Evolutionary conservation across 2,888 invertebrate species (phyloP).

Genomic region (Cylindroiulus punctatus): DNA sequence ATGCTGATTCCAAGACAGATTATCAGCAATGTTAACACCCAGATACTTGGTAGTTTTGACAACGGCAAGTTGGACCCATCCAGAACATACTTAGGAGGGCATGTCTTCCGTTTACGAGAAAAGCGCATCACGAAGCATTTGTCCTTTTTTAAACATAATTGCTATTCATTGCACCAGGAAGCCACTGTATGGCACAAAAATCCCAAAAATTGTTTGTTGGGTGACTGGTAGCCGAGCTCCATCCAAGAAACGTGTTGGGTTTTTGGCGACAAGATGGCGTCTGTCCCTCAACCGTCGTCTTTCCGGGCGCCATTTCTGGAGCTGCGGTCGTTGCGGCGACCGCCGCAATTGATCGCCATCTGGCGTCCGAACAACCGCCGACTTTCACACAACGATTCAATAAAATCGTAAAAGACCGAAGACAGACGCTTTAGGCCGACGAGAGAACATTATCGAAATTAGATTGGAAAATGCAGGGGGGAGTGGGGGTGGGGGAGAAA

Average conservation of each 20-base stretch:
- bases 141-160: not conserved
- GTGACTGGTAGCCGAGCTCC: too few relatives aligned
- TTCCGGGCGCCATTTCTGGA: too few relatives aligned
- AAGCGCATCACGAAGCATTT: not conserved
- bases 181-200: too few relatives aligned
- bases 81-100: too few relatives aligned
- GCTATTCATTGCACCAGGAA: not conserved
- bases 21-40: too few relatives aligned
- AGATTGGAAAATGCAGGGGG: not conserved
- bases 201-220: too few relatives aligned
- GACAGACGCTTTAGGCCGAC: not conserved
- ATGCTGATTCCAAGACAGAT: too few relatives aligned
- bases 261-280: not conserved
- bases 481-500: not conserved
- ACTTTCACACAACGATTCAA: slow-evolving; percentile 8
- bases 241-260: too few relatives aligned
- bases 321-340: not conserved
- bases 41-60: too few relatives aligned
- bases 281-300: not conserved
- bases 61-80: too few relatives aligned
- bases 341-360: slow-evolving; percentile 28
- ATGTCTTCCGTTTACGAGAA: too few relatives aligned
- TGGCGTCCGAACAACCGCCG: slow-evolving; percentile 38
- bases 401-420: slow-evolving; percentile 29
- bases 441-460: slow-evolving; percentile 6